Conservation (phyloP, 2,113 vertebrate genomes). For the Sterrhoptilus dennistouni region DNA sequence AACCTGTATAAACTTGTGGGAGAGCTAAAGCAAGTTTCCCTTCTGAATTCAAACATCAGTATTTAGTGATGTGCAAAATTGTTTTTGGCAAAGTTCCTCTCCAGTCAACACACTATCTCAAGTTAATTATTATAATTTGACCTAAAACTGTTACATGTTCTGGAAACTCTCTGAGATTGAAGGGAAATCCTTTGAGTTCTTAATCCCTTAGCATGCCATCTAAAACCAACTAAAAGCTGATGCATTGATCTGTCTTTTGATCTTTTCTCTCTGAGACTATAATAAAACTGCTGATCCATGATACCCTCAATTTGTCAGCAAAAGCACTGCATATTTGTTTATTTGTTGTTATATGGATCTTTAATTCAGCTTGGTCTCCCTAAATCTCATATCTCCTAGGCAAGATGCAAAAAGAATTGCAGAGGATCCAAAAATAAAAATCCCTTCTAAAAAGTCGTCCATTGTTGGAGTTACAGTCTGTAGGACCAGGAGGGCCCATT, state of each 20-base stretch:
- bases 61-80: constrained; percentile 48
- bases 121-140: constrained; percentile 61
- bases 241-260: constrained; percentile 50
- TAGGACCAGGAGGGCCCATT: not conserved
- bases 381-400: not conserved
- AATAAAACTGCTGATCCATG: constrained; percentile 54
- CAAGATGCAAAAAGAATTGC: not conserved
- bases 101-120: constrained; percentile 28
- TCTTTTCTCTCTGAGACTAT: constrained; percentile 31
- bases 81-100: constrained; percentile 38
- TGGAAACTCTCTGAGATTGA: constrained; percentile 22
- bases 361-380: not conserved
- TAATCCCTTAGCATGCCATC: constrained; percentile 36
- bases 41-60: constrained; percentile 11
- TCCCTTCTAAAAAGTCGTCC: not conserved
- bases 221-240: constrained; percentile 33
- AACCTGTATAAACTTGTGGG: constrained; percentile 56
- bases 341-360: not conserved
- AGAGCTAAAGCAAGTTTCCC: constrained; percentile 32
- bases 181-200: constrained; percentile 54
- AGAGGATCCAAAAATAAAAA: not conserved
- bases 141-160: constrained; percentile 48
- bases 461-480: not conserved
- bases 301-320: constrained; percentile 41
- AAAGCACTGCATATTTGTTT: not conserved